Percentiles rank a stretch among this genome's conserved stretches.
These are phyloP conservation scores for Rhodophaea formosa DNA, from an alignment of 2,888 invertebrate genomes.

Conservation along the genomic window DNA sequence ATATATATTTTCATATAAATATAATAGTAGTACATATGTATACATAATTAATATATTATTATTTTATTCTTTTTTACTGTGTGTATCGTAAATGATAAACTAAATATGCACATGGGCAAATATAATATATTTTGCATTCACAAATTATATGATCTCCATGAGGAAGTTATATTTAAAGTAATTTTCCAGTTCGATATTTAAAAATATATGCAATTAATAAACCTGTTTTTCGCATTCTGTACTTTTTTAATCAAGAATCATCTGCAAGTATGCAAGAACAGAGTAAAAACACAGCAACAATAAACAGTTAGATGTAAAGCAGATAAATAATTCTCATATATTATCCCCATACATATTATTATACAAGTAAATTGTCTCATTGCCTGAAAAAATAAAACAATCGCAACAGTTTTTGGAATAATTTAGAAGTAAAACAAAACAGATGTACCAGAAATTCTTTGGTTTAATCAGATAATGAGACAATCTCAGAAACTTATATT, in stretches of 20 bases:
- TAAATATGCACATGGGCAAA: too few species aligned
- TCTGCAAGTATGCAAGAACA: slow-evolving; percentile 39
- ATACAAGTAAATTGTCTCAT: slow-evolving; percentile 59
- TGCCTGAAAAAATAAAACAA: slow-evolving; percentile 41
- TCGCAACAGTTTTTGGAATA: not conserved
- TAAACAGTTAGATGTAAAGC: slow-evolving; percentile 70
- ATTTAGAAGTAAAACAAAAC: slow-evolving; percentile 3
- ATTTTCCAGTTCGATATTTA: not conserved
- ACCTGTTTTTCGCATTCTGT: not conserved
- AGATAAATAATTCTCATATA: slow-evolving; percentile 70
- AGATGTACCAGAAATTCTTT: not conserved
- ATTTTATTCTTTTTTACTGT: too few species aligned
- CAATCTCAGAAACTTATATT: slow-evolving; percentile 53
- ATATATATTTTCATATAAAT: too few species aligned
- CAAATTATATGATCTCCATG: too few species aligned
- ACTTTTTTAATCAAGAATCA: not conserved
- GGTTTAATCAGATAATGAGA: slow-evolving; percentile 48
- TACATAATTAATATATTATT: too few species aligned
- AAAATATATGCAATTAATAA: not conserved
- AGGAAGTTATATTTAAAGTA: too few species aligned
- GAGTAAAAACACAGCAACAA: slow-evolving; percentile 61
- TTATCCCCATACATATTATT: slow-evolving; percentile 56
- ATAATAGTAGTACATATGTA: too few species aligned
- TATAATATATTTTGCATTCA: too few species aligned
- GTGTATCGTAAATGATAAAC: too few species aligned